These are phyloP conservation scores for Danionella dracula DNA, from an alignment of 2,797 vertebrate species.

Conservation along the genomic window DNA sequence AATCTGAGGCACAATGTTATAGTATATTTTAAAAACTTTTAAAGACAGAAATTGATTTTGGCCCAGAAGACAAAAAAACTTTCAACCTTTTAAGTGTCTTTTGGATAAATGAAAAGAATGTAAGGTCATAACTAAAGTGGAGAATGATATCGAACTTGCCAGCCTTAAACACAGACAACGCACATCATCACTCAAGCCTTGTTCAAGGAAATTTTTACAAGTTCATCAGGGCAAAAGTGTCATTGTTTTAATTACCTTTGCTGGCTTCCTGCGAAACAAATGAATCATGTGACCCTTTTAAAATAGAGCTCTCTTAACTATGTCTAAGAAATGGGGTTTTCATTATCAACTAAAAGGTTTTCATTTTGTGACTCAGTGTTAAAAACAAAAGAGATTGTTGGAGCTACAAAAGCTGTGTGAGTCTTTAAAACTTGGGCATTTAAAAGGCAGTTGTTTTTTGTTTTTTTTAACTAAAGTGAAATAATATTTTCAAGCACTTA, in stretches of 20 bases:
- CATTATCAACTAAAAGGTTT: slow-evolving; percentile 49
- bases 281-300: slow-evolving; percentile 45
- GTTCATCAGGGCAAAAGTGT: slow-evolving; percentile 33
- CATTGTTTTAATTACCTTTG: slow-evolving; percentile 49
- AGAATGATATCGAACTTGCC: slow-evolving; percentile 16
- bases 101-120: slow-evolving; percentile 24
- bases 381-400: not conserved
- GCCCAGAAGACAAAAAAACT: slow-evolving; percentile 14
- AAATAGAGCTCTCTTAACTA: slow-evolving; percentile 47
- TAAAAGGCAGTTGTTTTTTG: slow-evolving; percentile 6
- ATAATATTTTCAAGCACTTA: too few relatives aligned
- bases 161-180: not conserved
- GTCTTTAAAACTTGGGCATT: slow-evolving; percentile 2
- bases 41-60: slow-evolving; percentile 19
- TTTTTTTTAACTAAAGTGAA: too few relatives aligned
- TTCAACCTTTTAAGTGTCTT: slow-evolving; percentile 26
- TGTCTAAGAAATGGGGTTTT: slow-evolving; percentile 45
- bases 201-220: slow-evolving; percentile 28
- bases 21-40: slow-evolving; percentile 9
- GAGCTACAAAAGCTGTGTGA: not conserved
- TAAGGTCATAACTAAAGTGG: slow-evolving; percentile 28
- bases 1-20: too few relatives aligned
- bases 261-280: slow-evolving; percentile 39
- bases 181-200: slow-evolving; percentile 30
- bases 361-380: slow-evolving; percentile 28